phyloP scores from a whole-genome alignment of 2,888 invertebrate genomes.

The Plebejus anna region DNA sequence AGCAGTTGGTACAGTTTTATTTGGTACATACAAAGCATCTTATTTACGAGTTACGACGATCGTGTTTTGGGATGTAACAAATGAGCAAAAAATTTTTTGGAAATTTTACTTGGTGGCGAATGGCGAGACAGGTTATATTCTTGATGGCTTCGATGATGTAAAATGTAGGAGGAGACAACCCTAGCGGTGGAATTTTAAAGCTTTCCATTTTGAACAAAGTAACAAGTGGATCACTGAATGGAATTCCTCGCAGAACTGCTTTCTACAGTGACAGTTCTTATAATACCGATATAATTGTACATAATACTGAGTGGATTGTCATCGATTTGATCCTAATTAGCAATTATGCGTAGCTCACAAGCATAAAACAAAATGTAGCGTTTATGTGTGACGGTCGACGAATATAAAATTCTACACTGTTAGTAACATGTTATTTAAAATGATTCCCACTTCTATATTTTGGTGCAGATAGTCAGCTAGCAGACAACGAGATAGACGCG shows the following conservation, averaged over 20 bases:
- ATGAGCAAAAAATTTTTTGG: neutral
- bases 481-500: too few species aligned
- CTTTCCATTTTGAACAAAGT: conserved; percentile 2
- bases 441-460: neutral
- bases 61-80: neutral
- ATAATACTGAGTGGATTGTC: neutral
- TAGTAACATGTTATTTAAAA: too few species aligned
- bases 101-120: neutral
- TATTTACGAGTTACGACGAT: neutral
- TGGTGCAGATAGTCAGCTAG: neutral
- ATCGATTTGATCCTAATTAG: neutral
- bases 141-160: too few species aligned
- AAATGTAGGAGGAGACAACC: neutral
- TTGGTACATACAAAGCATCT: neutral
- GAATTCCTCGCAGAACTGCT: neutral
- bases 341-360: neutral
- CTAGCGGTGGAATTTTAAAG: conserved; percentile 3
- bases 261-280: neutral
- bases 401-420: too few species aligned
- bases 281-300: neutral
- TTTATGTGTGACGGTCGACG: too few species aligned
- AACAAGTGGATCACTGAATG: conserved; percentile 14
- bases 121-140: neutral
- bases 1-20: neutral
- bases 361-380: neutral